Evolutionary conservation across 2,797 vertebrate species (phyloP), one percentile per base, ranked within the genome.

Genomic region (Darevskia nairensis): DNA sequence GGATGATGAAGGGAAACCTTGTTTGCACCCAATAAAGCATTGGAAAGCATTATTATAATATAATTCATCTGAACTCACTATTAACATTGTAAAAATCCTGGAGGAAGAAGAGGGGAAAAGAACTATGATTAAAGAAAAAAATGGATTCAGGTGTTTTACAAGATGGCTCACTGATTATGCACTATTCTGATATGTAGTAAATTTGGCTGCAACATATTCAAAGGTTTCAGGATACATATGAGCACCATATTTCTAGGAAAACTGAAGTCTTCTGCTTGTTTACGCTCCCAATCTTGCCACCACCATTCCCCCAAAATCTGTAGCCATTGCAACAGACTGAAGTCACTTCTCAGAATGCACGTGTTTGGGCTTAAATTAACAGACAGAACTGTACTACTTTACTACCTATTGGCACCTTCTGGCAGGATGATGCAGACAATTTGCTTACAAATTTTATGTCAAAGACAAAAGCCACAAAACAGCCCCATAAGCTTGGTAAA

Each of bases 121-220:
- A n/a, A 10, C 61, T 0, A 1, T 0, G 6, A 69, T 35, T 84
- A 92, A 46, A 19, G 8, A 10, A 91, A 80, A 75, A 92, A 88
- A 77, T 82, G 92, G 19, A 72, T 88, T 71, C 68, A 90, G 55
- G 85, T 91, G 92, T 86, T 91, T 91, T 92, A 89, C 81, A 90
- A 1, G 68, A 0, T 46, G n/a, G 84, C 88, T 88, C 88, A 69
- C 87, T 93, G 85, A 93, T 94, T 93, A 94, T 94, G 93, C 75
- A 94, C 82, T 71, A 94, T 94, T 85, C 44, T 93, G 94, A 83
- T 27, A 86, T 86, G 78, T 92, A 92, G 85, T 84, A 94, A 92
- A 94, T 80, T 92, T 92, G 93, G 64, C 87, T 90, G 89, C 92
- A 93, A 93, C 90, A 95, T 93, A 92, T 82, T 92, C 91, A 94